Conservation (phyloP, 2,888 invertebrate species). For the Andrena chrysosceles region DNA sequence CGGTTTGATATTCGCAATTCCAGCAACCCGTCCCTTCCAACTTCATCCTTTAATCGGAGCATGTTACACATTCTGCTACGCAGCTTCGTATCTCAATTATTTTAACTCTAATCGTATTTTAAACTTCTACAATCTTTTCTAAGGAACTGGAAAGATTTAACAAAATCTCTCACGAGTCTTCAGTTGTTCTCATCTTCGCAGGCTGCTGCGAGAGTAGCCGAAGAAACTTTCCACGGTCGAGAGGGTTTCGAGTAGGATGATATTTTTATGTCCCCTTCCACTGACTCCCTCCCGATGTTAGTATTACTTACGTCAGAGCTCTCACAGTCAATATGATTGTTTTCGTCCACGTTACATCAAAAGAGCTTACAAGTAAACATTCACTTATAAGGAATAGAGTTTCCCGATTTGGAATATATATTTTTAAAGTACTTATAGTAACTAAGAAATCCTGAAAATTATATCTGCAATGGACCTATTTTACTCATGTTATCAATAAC, state of each 20-base stretch:
- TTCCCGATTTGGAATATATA: too few species aligned
- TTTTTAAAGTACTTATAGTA: too few species aligned
- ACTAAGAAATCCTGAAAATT: too few species aligned
- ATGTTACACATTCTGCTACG: too few species aligned
- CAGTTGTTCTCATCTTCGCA: conserved; percentile 22
- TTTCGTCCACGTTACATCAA: conserved; percentile 42
- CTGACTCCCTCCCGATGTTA: conserved; percentile 26
- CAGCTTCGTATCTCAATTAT: too few species aligned
- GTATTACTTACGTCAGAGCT: conserved; percentile 64
- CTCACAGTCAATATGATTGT: conserved; percentile 61
- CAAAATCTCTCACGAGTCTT: conserved; percentile 1
- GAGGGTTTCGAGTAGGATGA: conserved; percentile 65
- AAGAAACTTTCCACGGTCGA: conserved; percentile 73
- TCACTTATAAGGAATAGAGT: too few species aligned
- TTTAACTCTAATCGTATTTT: too few species aligned
- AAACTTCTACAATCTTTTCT: too few species aligned
- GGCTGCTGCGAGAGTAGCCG: conserved; percentile 24
- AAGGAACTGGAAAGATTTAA: neutral
- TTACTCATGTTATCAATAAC: too few species aligned
- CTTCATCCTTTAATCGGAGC: neutral
- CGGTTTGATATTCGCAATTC: neutral
- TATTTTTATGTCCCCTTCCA: conserved; percentile 72
- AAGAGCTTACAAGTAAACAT: too few species aligned
- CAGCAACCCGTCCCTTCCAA: conserved; percentile 13
- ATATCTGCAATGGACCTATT: too few species aligned